phyloP scores from a whole-genome alignment of 2,797 vertebrate genomes.

The Coccyzus lansbergi region DNA sequence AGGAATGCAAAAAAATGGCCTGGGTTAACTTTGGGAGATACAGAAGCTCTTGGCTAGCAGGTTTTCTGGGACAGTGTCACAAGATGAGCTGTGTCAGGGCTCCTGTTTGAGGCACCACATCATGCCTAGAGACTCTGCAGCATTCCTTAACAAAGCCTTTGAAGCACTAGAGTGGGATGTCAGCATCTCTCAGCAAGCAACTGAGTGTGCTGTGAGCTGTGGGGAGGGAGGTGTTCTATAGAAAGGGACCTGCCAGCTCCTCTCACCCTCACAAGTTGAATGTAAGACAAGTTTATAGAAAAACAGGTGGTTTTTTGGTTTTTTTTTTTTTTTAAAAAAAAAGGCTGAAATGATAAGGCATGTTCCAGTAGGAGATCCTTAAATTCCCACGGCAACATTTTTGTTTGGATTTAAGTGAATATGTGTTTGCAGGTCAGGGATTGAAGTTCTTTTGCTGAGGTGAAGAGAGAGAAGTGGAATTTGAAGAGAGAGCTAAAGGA shows the following conservation, averaged over 20 bases:
- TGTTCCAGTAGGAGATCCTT: not conserved
- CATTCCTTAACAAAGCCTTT: conserved; percentile 19
- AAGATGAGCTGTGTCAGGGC: conserved; percentile 48
- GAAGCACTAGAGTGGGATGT: not conserved
- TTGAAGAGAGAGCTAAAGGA: not conserved
- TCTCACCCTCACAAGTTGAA: not conserved
- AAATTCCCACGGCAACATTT: not conserved
- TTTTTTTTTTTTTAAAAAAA: no score
- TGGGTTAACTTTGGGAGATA: conserved; percentile 23
- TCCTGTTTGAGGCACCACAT: conserved; percentile 57
- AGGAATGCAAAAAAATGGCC: conserved; percentile 42
- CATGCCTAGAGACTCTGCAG: conserved; percentile 31
- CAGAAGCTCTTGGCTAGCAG: not conserved
- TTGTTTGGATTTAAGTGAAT: conserved; percentile 1
- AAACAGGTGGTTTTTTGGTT: not conserved
- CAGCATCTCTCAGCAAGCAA: conserved; percentile 13
- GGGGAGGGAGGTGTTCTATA: not conserved
- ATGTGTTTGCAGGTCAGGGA: not conserved
- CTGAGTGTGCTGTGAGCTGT: not conserved
- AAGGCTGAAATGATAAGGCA: not conserved
- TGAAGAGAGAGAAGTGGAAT: not conserved
- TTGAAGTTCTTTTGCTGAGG: not conserved
- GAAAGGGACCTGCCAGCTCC: not conserved
- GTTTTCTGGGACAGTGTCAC: conserved; percentile 12
- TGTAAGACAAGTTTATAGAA: not conserved